Evolutionary conservation across 2,888 invertebrate genomes (phyloP).

Genomic region (Bibio marci): DNA sequence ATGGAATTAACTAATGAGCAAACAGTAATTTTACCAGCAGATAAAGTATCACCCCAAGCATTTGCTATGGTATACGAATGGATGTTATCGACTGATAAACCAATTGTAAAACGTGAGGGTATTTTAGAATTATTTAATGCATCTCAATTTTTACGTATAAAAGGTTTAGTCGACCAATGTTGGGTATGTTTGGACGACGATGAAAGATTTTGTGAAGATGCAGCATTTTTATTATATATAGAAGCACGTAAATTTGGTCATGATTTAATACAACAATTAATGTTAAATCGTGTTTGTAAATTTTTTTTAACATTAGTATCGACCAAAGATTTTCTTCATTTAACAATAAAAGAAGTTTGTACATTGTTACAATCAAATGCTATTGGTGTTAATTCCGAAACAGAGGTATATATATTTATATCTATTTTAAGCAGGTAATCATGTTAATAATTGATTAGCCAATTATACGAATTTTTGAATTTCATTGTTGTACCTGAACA

Average conservation of each 20-base stretch:
- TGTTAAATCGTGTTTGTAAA: constrained; percentile 48
- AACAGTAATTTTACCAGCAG: constrained; percentile 15
- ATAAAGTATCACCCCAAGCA: constrained; percentile 35
- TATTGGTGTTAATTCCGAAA: constrained; percentile 54
- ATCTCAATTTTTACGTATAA: constrained; percentile 50
- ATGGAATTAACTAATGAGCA: constrained; percentile 18
- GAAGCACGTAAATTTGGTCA: constrained; percentile 36
- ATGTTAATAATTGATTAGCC: too few relatives aligned
- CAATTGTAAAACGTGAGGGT: constrained; percentile 46
- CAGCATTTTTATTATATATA: constrained; percentile 49
- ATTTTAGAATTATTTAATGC: constrained; percentile 55
- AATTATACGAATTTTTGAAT: too few relatives aligned
- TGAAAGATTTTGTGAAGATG: constrained; percentile 52
- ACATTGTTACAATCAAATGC: constrained; percentile 52
- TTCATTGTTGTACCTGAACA: too few relatives aligned
- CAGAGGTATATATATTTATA: constrained; percentile 16
- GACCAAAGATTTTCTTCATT: constrained; percentile 50
- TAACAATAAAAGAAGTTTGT: constrained; percentile 46
- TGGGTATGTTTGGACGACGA: constrained; percentile 58
- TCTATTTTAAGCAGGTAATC: neutral
- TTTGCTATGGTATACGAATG: constrained; percentile 63
- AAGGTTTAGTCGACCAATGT: constrained; percentile 59
- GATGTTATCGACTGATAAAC: constrained; percentile 62
- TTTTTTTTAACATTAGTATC: constrained; percentile 63
- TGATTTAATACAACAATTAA: constrained; percentile 16